phyloP scores from a whole-genome alignment of 2,113 vertebrate genomes.

The Grallaria varia region DNA sequence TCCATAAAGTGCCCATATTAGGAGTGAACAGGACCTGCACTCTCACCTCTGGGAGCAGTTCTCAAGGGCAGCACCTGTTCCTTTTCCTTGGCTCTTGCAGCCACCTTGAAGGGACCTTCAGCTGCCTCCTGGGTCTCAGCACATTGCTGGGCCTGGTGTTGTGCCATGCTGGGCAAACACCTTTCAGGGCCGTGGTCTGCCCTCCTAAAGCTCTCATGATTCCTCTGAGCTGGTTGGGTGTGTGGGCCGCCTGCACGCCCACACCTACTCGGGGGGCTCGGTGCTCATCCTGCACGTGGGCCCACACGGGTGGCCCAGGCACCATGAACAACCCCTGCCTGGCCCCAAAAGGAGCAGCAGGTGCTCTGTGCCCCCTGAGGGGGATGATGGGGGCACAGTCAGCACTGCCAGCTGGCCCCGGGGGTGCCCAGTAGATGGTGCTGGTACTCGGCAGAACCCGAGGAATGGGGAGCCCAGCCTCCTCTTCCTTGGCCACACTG shows the following conservation, averaged over 20 bases:
- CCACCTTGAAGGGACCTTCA: not conserved
- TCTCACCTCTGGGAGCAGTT: not conserved
- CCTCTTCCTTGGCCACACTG: not conserved
- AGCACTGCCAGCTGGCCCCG: rapidly evolving
- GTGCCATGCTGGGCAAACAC: not conserved
- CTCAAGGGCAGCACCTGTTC: not conserved
- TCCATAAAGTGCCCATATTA: not conserved
- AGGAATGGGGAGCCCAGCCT: not conserved
- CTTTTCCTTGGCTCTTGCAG: not conserved
- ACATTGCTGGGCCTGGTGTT: not conserved
- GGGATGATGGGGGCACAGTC: not conserved
- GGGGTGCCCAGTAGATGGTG: conserved; percentile 27
- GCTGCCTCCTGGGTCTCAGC: not conserved
- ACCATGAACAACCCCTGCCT: no score
- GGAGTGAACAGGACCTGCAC: not conserved
- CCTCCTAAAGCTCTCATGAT: not conserved
- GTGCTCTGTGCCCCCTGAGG: not conserved
- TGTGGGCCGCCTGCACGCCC: no score
- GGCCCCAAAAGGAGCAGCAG: not conserved
- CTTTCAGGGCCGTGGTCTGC: not conserved
- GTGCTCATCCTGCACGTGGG: no score
- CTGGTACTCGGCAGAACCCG: not conserved
- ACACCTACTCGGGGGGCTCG: no score
- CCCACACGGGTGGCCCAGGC: no score
- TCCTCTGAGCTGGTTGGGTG: not conserved